Evolutionary conservation across 2,888 invertebrate species (phyloP).

Genomic region (Sinodicranocentrus sp.): DNA sequence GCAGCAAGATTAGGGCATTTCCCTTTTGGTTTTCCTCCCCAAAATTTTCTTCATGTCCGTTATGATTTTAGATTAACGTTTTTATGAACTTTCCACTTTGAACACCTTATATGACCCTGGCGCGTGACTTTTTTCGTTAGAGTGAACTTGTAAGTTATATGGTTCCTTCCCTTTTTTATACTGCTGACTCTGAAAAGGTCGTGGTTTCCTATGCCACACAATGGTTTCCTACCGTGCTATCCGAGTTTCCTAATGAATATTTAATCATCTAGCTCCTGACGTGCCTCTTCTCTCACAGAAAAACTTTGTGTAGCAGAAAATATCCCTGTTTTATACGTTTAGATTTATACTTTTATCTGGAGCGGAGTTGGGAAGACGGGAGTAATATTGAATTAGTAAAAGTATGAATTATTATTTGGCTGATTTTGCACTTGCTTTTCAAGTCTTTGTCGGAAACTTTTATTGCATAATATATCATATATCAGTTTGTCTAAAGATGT

Average conservation of each 20-base stretch:
- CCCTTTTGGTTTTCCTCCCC: constrained; percentile 6
- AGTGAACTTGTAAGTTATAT: not conserved
- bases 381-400: too few relatives aligned
- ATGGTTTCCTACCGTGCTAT: constrained; percentile 4
- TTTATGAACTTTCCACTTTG: constrained; percentile 44
- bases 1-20: not conserved
- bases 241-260: constrained; percentile 52
- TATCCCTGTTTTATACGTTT: too few relatives aligned
- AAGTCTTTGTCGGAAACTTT: too few relatives aligned
- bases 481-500: too few relatives aligned
- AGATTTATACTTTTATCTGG: too few relatives aligned
- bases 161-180: not conserved
- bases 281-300: constrained; percentile 8
- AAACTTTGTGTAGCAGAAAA: not conserved
- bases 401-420: too few relatives aligned
- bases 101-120: constrained; percentile 12
- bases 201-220: constrained; percentile 9
- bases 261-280: constrained; percentile 47
- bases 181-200: constrained; percentile 25
- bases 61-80: constrained; percentile 49
- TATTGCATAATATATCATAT: too few relatives aligned
- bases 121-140: constrained; percentile 6
- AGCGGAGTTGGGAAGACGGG: too few relatives aligned
- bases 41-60: constrained; percentile 1
- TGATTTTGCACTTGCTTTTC: too few relatives aligned